A percentile compares a stretch with the other conserved stretches of the same genome.
Conservation (phyloP, 35 echinoderm and acorn worm genomes). For the Heliocidaris erythrogramma region DNA sequence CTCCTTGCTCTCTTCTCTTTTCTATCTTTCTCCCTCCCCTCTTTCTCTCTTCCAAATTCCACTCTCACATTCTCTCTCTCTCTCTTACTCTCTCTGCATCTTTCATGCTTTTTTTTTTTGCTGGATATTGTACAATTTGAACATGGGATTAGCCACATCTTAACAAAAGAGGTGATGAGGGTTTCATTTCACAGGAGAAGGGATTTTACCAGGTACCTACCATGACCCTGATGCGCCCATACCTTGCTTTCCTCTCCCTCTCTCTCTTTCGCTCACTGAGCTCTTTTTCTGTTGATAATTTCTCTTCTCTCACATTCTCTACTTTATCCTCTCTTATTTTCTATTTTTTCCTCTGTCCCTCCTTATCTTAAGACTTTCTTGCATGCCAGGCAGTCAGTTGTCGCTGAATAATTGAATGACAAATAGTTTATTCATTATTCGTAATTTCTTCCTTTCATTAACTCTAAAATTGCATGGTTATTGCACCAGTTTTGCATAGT, state of each 20-base stretch:
- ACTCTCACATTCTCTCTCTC: not conserved
- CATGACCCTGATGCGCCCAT: not conserved
- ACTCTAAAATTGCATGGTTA: not conserved
- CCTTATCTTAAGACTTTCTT: too few species aligned
- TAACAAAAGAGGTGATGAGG: not conserved
- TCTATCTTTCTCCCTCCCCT: not conserved
- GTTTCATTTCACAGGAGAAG: not conserved
- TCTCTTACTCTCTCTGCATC: not conserved
- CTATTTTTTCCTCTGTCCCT: too few species aligned
- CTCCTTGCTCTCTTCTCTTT: not conserved
- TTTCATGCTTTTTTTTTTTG: not conserved
- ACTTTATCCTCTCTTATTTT: too few species aligned
- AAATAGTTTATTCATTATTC: not conserved
- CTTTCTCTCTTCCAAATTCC: not conserved
- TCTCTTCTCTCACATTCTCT: too few species aligned
- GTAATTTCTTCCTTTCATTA: not conserved
- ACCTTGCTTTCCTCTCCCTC: not conserved
- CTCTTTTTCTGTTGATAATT: too few species aligned
- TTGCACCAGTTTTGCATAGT: not conserved
- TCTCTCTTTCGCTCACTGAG: not conserved
- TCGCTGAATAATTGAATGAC: too few species aligned
- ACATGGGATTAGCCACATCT: not conserved
- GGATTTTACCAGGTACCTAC: not conserved
- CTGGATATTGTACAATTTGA: conserved; percentile 5
- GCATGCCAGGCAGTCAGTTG: too few species aligned